Percentiles rank a stretch among this genome's conserved stretches.
These are phyloP conservation scores for Sinocyclocheilus maitianheensis DNA, from an alignment of 2,113 vertebrate genomes.

Conservation along the genomic window DNA sequence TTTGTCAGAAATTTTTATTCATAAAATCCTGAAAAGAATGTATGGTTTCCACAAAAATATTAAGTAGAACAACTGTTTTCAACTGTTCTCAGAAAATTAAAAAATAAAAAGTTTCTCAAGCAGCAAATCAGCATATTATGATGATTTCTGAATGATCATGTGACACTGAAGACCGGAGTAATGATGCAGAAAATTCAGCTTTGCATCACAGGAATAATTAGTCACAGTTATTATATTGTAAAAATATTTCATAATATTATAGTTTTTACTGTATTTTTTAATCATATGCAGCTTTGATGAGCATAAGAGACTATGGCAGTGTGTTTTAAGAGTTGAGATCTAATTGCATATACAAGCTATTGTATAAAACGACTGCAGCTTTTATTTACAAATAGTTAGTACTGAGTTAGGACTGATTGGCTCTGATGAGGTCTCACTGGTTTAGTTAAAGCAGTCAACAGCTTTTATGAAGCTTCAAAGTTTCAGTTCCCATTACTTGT, in stretches of 20 bases:
- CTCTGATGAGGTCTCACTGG: background rate
- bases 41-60: background rate
- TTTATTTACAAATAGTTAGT: background rate
- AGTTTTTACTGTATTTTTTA: background rate
- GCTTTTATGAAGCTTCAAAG: background rate
- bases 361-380: background rate
- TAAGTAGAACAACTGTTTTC: background rate
- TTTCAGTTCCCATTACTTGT: background rate
- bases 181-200: background rate
- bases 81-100: background rate
- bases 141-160: background rate
- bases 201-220: background rate
- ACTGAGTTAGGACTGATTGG: background rate
- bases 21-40: background rate
- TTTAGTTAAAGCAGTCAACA: background rate
- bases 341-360: background rate
- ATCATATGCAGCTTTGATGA: background rate
- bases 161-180: background rate
- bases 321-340: background rate
- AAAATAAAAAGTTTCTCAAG: background rate
- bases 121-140: background rate
- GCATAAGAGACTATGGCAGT: background rate
- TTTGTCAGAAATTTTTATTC: background rate
- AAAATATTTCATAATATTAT: no score
- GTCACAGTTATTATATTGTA: no score